A percentile compares a stretch with the other conserved stretches of the same genome.
Conservation (phyloP, 1,140 invertebrate genomes). For the Cataglyphis hispanica region DNA sequence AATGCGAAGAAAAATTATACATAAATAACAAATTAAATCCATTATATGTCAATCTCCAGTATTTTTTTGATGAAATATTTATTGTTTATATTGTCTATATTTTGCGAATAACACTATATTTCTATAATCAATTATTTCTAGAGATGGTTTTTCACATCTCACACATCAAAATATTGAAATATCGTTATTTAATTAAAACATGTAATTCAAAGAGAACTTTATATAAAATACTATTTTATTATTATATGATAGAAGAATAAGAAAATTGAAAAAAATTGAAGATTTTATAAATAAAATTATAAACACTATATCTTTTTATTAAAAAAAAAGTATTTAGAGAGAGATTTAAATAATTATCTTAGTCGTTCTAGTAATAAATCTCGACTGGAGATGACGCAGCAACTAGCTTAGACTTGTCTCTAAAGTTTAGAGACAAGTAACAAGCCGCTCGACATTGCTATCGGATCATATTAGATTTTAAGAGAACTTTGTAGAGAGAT, state of each 20-base stretch:
- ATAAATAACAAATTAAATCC: not conserved
- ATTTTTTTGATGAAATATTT: not conserved
- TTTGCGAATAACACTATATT: not conserved
- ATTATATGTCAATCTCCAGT: not conserved
- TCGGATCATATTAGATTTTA: conserved; percentile 47
- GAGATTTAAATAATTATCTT: not conserved
- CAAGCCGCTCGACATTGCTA: not conserved
- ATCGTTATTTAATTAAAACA: not conserved
- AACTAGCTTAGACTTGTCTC: too few species aligned
- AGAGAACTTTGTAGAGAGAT: conserved; percentile 38
- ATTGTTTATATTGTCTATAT: not conserved
- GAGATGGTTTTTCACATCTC: not conserved
- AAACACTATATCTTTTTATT: not conserved
- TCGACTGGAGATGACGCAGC: conserved; percentile 3
- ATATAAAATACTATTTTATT: not conserved
- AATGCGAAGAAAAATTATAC: not conserved
- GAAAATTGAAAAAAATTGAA: not conserved
- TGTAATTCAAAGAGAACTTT: not conserved
- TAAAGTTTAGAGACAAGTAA: not conserved
- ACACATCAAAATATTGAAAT: not conserved
- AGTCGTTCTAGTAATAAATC: conserved; percentile 19
- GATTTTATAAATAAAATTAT: conserved; percentile 8
- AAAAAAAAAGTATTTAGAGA: not conserved
- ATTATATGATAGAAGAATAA: not conserved
- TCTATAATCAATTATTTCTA: conserved; percentile 8